Percentiles rank a stretch among this genome's conserved stretches.
Conservation (phyloP, 2,113 vertebrate species). For the Tragulus kanchil region DNA sequence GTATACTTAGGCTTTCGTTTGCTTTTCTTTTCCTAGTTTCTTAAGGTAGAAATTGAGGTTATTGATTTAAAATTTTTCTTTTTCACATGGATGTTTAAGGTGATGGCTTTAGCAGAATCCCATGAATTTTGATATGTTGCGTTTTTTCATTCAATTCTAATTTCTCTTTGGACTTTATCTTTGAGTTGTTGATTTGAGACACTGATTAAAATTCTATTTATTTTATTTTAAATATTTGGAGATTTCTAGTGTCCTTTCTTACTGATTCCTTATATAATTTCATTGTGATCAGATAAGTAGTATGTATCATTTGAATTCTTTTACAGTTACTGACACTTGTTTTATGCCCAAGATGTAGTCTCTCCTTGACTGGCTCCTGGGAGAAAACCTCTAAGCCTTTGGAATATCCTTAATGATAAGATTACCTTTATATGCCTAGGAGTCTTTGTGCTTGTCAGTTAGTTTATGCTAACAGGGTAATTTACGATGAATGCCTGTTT, state of each 20-base stretch:
- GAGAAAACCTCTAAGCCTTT: neutral
- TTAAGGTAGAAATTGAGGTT: neutral
- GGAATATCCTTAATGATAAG: neutral
- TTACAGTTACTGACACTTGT: neutral
- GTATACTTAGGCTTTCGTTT: neutral
- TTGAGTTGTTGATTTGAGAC: too few relatives aligned
- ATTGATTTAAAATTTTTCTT: neutral
- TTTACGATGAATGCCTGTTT: neutral
- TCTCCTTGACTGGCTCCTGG: neutral
- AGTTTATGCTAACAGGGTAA: neutral
- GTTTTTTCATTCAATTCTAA: neutral
- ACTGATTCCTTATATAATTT: neutral
- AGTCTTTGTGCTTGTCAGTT: neutral
- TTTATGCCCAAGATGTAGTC: neutral
- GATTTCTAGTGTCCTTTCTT: neutral
- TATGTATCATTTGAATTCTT: neutral
- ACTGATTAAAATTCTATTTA: neutral
- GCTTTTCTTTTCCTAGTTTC: neutral
- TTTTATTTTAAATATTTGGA: neutral
- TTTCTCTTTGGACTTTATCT: neutral
- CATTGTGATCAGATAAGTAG: neutral
- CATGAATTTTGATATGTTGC: neutral
- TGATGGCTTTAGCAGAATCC: neutral
- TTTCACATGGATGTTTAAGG: neutral
- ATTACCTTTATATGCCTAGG: neutral